Percentiles rank a stretch among this genome's conserved stretches.
phyloP scores from a whole-genome alignment of 2,888 invertebrate genomes.

The Druceiella hillmani region DNA sequence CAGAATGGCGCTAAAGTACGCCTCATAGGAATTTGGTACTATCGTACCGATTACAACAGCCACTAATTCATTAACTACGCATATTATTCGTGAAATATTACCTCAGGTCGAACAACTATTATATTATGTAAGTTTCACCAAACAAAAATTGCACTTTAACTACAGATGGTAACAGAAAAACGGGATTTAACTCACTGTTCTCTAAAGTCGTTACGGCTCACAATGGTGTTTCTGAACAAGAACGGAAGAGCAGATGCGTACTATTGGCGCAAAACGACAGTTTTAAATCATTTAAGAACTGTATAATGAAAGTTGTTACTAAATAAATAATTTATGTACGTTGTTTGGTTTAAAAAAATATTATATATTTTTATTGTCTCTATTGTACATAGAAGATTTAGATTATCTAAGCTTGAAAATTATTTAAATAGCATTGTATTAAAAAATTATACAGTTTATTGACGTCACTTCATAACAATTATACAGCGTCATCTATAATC shows the following conservation, averaged over 20 bases:
- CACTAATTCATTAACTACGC: slow-evolving; percentile 43
- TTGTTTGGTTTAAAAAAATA: too few relatives aligned
- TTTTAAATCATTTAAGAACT: slow-evolving; percentile 7
- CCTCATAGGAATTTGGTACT: slow-evolving; percentile 67
- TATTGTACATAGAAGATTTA: too few relatives aligned
- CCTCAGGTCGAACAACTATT: slow-evolving; percentile 19
- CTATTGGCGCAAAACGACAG: slow-evolving; percentile 1
- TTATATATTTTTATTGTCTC: too few relatives aligned
- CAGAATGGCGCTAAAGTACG: slow-evolving; percentile 60
- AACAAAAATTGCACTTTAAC: slow-evolving; percentile 46
- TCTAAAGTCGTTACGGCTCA: slow-evolving; percentile 73
- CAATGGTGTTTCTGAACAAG: slow-evolving; percentile 73
- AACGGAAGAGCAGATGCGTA: slow-evolving; percentile 25
- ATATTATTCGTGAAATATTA: slow-evolving; percentile 38
- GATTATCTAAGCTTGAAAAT: too few relatives aligned
- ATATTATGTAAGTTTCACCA: slow-evolving; percentile 31
- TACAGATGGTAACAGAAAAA: slow-evolving; percentile 62
- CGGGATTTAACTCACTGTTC: slow-evolving; percentile 60
- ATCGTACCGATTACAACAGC: slow-evolving; percentile 51
- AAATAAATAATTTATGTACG: too few relatives aligned
- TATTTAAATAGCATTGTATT: too few relatives aligned
- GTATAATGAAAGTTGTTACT: too few relatives aligned
- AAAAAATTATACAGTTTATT: too few relatives aligned
- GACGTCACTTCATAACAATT: too few relatives aligned
- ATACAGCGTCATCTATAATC: too few relatives aligned